These are phyloP conservation scores for Neopelma chrysocephalum DNA, from an alignment of 2,797 vertebrate species.

Conservation along the genomic window DNA sequence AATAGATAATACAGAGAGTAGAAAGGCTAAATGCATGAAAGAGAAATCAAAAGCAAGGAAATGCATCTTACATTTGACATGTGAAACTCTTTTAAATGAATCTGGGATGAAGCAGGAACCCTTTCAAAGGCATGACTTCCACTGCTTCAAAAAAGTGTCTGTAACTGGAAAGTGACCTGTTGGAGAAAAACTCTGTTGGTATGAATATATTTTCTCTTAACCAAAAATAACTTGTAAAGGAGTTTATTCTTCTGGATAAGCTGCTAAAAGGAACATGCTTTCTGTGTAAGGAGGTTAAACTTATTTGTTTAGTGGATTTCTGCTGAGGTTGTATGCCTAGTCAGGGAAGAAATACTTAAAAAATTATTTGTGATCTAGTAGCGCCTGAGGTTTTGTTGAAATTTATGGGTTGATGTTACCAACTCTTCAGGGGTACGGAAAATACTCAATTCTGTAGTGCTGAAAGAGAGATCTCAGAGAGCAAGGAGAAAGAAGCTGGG, in stretches of 20 bases:
- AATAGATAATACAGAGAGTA: conserved; percentile 12
- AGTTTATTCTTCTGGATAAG: conserved; percentile 42
- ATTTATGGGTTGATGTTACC: conserved; percentile 40
- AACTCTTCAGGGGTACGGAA: conserved; percentile 50
- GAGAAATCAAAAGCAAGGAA: conserved; percentile 35
- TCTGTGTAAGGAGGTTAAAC: conserved; percentile 47
- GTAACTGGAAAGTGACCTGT: conserved; percentile 53
- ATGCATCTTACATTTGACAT: neutral
- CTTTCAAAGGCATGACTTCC: conserved; percentile 44
- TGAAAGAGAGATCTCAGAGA: neutral
- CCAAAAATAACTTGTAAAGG: conserved; percentile 21
- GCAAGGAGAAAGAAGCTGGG: neutral
- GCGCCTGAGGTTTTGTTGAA: conserved; percentile 37
- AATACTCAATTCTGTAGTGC: conserved; percentile 32
- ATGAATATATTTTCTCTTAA: conserved; percentile 50
- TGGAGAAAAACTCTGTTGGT: conserved; percentile 26
- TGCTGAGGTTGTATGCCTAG: conserved; percentile 26
- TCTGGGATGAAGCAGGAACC: conserved; percentile 23
- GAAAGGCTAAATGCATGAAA: conserved; percentile 33
- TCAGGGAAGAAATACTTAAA: conserved; percentile 40
- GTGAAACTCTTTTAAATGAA: conserved; percentile 34
- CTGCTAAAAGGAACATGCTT: conserved; percentile 33
- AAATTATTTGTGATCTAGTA: conserved; percentile 56
- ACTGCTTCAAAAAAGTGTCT: conserved; percentile 34
- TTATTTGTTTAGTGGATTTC: conserved; percentile 45